Percentiles rank a stretch among this genome's conserved stretches.
phyloP scores from a whole-genome alignment of 1,140 invertebrate species.

The Semibalanus balanoides region DNA sequence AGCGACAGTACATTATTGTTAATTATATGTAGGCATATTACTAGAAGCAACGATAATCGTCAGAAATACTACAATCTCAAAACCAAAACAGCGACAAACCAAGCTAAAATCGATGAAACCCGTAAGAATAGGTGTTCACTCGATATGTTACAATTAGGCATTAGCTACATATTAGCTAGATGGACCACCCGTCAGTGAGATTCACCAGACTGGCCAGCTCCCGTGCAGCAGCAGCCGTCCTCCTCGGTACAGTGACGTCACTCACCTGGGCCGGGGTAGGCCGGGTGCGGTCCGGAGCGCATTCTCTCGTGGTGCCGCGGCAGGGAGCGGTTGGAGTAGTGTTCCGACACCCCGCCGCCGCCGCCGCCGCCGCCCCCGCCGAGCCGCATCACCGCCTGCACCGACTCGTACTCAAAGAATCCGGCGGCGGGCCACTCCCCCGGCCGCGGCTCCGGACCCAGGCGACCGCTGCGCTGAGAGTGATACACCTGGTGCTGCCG shows the following conservation, averaged over 20 bases:
- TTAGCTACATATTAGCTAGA: background rate
- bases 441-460: background rate
- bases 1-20: too few species aligned
- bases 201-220: too few species aligned
- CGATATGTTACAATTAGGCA: background rate
- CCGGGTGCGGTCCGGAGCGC: background rate
- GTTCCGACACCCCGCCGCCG: background rate
- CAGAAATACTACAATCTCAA: too few species aligned
- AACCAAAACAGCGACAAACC: too few species aligned
- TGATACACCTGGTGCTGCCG: conserved; percentile 3
- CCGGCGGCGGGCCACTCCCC: conserved; percentile 51
- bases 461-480: background rate
- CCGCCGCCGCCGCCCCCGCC: background rate
- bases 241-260: too few species aligned
- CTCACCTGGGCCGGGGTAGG: background rate
- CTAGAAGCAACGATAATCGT: too few species aligned
- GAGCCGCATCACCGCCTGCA: conserved; percentile 38
- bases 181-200: too few species aligned
- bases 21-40: background rate
- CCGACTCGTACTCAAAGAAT: conserved; percentile 67
- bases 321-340: background rate
- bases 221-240: too few species aligned
- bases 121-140: background rate
- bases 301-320: background rate
- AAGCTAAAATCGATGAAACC: too few species aligned